Percentiles rank a stretch among this genome's conserved stretches.
Evolutionary conservation across 2,888 invertebrate species (phyloP).

Genomic region (Muscina levida): DNA sequence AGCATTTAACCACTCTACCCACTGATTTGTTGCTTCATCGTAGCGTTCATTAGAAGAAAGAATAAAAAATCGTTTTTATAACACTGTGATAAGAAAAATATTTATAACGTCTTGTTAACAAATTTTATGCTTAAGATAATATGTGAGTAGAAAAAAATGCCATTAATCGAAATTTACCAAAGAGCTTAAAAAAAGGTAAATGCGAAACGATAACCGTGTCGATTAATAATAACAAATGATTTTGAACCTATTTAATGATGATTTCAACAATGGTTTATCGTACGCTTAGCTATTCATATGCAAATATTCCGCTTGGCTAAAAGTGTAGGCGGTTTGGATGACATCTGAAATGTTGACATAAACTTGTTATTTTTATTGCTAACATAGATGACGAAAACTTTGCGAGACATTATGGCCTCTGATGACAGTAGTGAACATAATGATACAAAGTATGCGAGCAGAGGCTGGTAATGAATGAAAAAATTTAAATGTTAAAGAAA

Average conservation of each 20-base stretch:
- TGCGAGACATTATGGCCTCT: background rate
- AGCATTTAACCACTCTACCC: constrained; percentile 22
- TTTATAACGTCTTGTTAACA: constrained; percentile 49
- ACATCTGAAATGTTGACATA: background rate
- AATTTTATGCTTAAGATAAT: constrained; percentile 44
- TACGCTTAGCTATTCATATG: constrained; percentile 3
- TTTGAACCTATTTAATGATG: constrained; percentile 15
- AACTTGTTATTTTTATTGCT: background rate
- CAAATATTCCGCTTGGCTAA: background rate
- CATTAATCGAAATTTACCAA: constrained; percentile 2
- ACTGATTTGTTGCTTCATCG: background rate
- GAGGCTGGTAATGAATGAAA: no score
- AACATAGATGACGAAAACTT: background rate
- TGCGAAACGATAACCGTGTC: constrained; percentile 26
- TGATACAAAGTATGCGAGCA: no score
- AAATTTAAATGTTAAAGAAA: no score
- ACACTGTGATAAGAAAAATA: constrained; percentile 19
- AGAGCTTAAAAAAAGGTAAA: background rate
- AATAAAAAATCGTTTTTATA: background rate
- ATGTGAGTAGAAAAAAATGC: constrained; percentile 26
- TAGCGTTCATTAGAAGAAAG: no score
- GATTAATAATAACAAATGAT: constrained; percentile 47
- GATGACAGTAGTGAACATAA: no score
- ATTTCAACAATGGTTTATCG: constrained; percentile 11
- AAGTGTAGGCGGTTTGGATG: constrained; percentile 13